Base-by-base conservation (phyloP, 2,113 vertebrate species). In the Phrynosoma platyrhinos region DNA sequence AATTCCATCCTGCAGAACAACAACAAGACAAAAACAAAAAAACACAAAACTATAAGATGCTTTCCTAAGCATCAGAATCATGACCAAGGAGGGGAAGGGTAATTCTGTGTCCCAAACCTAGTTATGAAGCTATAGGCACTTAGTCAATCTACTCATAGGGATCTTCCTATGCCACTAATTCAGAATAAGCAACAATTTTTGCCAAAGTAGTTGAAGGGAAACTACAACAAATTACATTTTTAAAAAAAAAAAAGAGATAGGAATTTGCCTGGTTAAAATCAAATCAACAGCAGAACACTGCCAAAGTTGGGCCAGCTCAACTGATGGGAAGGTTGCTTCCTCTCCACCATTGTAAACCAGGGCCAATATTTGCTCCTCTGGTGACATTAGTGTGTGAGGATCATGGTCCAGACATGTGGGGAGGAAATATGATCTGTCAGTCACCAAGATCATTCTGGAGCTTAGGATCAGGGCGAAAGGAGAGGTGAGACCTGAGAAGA, bases 1-100 rank as follows among this genome's bases (percentile, higher is more conserved):
- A 4, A 96, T 96, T 87, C 97, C 96, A 82, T 98, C 97, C 97
- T 98, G 90, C 20, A 89, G 84, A 78, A 86, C 66, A 89, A 93
- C 21, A 71, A 71, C 68, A 30, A 71, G 14, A 9, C 55, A 62
- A 18, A 62, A 62, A 62, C 2, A 14, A 62, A 90, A 20, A 80
- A 36, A 5, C 5, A 3, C 7, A 47, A 47, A 88, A 30, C 66
- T 47, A 21, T 13, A 53, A 23, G 7, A 53, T 36, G 14, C 55
- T 64, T 21, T n/a, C 14, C 55, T 30, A 58, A 40, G 53, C 7
- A 62, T 2, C 68, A 21, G 16, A 32, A 55, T 72, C 64, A 72
- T 21, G 36, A 20, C 4, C 10, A 55, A 55, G 52, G 7, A 77
- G 18, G 52, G 20, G 14, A 68, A 53, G 27, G 68, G 27, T 27